Conservation (phyloP, 2,888 invertebrate genomes). For the Drosophila birchii region DNA sequence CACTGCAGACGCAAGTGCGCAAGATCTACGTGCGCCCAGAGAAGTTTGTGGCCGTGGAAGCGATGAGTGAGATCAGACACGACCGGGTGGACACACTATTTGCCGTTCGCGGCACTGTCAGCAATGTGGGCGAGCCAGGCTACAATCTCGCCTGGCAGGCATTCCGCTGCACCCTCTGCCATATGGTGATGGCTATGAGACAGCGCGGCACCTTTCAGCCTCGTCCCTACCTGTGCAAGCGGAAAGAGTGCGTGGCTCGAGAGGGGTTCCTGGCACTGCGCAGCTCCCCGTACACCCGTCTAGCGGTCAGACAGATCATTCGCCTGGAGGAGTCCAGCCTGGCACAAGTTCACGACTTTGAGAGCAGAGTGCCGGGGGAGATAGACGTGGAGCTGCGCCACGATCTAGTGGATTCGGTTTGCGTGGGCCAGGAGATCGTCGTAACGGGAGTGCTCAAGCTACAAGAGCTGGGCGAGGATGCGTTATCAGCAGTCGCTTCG, state of each 20-base stretch:
- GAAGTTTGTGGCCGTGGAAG: conserved; percentile 88
- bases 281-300: conserved; percentile 89
- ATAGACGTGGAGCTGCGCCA: conserved; percentile 94
- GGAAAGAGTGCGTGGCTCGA: conserved; percentile 72
- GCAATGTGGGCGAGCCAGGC: conserved; percentile 90
- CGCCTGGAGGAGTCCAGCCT: conserved; percentile 90
- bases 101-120: conserved; percentile 93
- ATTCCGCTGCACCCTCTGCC: conserved; percentile 84
- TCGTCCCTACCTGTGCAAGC: conserved; percentile 71
- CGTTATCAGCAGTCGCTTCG: conserved; percentile 85
- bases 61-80: conserved; percentile 74
- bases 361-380: conserved; percentile 89
- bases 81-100: conserved; percentile 89
- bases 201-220: conserved; percentile 84
- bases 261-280: conserved; percentile 87
- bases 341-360: conserved; percentile 85
- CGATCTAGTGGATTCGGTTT: conserved; percentile 92
- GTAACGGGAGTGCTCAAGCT: conserved; percentile 95
- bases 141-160: conserved; percentile 91
- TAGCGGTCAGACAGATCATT: conserved; percentile 92
- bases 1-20: conserved; percentile 39
- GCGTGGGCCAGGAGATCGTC: conserved; percentile 95
- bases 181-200: conserved; percentile 87
- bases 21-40: conserved; percentile 86
- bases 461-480: conserved; percentile 76